These are phyloP conservation scores for Polymixis flavicincta DNA, from an alignment of 2,888 invertebrate species.

Conservation along the genomic window DNA sequence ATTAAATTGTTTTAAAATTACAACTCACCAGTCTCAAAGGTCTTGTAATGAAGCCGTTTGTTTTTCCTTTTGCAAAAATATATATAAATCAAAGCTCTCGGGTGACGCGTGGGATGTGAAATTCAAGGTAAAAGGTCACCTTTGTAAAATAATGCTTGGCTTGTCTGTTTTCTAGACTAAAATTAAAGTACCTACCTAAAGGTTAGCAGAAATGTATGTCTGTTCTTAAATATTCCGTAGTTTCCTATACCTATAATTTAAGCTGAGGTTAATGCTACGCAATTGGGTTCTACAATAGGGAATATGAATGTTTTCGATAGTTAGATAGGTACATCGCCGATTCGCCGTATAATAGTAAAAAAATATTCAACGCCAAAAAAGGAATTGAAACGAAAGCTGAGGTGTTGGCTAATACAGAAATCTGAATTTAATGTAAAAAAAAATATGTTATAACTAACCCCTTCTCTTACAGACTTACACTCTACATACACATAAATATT, in stretches of 20 bases:
- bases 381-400: too few species aligned
- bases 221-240: neutral
- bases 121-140: constrained; percentile 24
- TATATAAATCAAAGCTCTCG: constrained; percentile 11
- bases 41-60: neutral
- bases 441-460: too few species aligned
- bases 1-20: neutral
- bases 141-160: constrained; percentile 22
- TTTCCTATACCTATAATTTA: too few species aligned
- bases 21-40: too few species aligned
- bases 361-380: too few species aligned
- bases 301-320: too few species aligned
- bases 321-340: too few species aligned
- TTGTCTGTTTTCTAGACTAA: neutral
- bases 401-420: too few species aligned
- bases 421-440: too few species aligned
- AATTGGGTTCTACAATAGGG: neutral
- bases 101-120: constrained; percentile 1
- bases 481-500: too few species aligned
- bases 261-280: neutral
- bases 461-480: too few species aligned
- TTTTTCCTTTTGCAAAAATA: neutral
- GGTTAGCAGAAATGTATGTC: neutral
- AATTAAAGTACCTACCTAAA: neutral
- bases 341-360: too few species aligned